Evolutionary conservation across 2,113 vertebrate genomes (phyloP), one percentile per base, ranked within the genome.

Genomic region (Corythornis madagascariensis): DNA sequence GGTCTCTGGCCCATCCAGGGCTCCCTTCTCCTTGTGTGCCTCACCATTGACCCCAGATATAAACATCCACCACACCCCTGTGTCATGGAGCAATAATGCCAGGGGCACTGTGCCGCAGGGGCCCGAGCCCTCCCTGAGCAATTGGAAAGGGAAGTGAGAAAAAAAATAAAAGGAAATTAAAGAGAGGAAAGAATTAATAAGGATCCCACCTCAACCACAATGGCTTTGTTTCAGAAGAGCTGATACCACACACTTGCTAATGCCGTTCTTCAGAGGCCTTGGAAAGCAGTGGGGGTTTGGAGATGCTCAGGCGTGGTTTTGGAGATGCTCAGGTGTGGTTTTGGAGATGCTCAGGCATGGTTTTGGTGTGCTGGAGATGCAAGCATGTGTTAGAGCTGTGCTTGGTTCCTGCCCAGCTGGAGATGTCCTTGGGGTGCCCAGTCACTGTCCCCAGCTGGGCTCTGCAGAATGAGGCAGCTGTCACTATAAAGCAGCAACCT

Each of bases 151-250:
- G 56, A 91, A 75, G 69, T 0, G 16, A 90, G 76, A 88, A 45
- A 91, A 93, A 55, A 90, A 83, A 73, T 53, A 38, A 50, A 50
- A 13, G 83, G 88, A 91, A 94, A 92, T 94, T 86, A 92, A 88
- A 86, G 92, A 48, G 83, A 93, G 92, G 93, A 92, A 96, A 69
- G 88, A 86, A 88, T 96, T 92, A 90, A 96, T 93, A 82, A 86
- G 86, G 91, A 86, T 96, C 86, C 86, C 77, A 70, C 63, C 60
- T 90, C 24, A 6, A 91, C 94, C 94, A 90, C 86, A 91, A 61
- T 88, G 88, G 93, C 83, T 95, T 72, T 81, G 76, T 86, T 91
- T 88, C 88, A 96, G 92, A 86, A 93, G 80, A 81, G 31, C 77
- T 56, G 93, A 94, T 96, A 94, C 90, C 94, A 47, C 88, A 93